Percentiles rank a stretch among this genome's conserved stretches.
Conservation (phyloP, 2,113 vertebrate species). For the Guaruba guarouba region DNA sequence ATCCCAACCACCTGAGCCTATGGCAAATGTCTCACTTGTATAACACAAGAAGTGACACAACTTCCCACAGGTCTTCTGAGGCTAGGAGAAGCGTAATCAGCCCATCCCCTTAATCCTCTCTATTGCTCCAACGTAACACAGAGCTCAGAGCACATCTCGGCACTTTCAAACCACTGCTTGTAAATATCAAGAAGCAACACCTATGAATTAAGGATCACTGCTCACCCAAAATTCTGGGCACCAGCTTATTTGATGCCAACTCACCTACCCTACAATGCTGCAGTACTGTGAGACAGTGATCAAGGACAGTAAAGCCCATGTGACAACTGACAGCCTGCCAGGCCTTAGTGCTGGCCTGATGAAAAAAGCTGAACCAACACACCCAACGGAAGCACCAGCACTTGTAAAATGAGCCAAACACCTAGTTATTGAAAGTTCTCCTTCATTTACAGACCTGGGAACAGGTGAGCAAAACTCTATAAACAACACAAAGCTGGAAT, state of each 20-base stretch:
- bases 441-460: neutral
- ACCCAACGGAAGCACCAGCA: neutral
- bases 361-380: neutral
- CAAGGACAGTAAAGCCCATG: neutral
- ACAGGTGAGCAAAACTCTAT: neutral
- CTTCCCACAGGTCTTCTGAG: neutral
- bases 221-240: neutral
- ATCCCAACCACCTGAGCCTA: neutral
- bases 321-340: neutral
- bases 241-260: neutral
- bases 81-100: neutral
- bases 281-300: neutral
- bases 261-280: neutral
- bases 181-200: neutral
- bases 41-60: neutral
- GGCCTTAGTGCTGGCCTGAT: neutral
- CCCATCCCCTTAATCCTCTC: neutral
- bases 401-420: neutral
- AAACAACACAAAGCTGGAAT: neutral
- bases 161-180: neutral
- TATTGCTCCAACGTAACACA: accelerated
- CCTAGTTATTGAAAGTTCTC: neutral
- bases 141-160: neutral
- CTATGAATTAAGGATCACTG: neutral
- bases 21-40: neutral